Conservation (phyloP, 2,797 vertebrate genomes). For the Antrozous pallidus region DNA sequence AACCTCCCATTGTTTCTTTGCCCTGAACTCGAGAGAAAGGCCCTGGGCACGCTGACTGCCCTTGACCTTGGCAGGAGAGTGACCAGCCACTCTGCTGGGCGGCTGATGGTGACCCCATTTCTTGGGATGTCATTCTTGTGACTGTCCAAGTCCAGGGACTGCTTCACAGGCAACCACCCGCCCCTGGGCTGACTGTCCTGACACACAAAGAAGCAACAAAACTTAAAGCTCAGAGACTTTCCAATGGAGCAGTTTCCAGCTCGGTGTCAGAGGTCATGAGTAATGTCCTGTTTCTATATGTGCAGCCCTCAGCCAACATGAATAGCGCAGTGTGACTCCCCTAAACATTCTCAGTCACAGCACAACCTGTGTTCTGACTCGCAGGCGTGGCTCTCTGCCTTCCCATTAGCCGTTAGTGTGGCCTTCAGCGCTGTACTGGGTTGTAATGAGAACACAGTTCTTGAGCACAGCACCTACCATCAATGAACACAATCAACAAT, state of each 20-base stretch:
- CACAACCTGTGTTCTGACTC: background rate
- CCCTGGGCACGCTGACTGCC: accelerated
- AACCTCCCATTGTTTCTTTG: background rate
- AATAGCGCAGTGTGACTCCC: too few species aligned
- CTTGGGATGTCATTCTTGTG: background rate
- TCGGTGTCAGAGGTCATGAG: background rate
- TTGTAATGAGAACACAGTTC: background rate
- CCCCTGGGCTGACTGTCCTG: background rate
- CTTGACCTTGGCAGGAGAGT: too few species aligned
- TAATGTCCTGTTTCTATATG: background rate
- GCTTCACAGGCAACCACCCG: background rate
- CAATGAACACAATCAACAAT: background rate
- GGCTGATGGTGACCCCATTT: background rate
- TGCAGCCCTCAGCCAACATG: background rate
- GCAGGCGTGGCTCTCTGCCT: background rate
- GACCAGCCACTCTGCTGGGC: accelerated
- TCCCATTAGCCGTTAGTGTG: background rate
- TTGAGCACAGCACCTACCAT: background rate
- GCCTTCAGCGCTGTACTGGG: accelerated
- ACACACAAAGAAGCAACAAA: background rate
- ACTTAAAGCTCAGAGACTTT: background rate
- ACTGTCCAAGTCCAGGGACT: background rate
- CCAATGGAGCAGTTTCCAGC: background rate
- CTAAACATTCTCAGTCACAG: background rate
- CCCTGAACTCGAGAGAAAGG: background rate